Evolutionary conservation across 2,113 vertebrate species (phyloP).

Genomic region (Chlamydotis undulata): DNA sequence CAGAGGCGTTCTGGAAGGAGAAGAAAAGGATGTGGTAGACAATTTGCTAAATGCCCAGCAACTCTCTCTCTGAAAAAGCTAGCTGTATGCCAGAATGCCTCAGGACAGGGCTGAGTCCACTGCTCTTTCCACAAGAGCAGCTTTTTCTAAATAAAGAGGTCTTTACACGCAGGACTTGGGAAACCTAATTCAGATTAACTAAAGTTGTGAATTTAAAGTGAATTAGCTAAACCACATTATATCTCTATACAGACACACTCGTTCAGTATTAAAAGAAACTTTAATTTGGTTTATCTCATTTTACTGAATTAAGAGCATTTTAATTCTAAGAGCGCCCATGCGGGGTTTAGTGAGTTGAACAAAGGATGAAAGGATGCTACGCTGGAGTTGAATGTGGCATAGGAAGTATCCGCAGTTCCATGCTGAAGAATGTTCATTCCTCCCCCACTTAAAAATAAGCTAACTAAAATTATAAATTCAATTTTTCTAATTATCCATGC

Average conservation of each 20-base stretch:
- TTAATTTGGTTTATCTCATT: slow-evolving; percentile 21
- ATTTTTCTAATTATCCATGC: neutral
- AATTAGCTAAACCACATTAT: slow-evolving; percentile 38
- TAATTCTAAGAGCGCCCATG: neutral
- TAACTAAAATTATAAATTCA: neutral
- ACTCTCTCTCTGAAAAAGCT: neutral
- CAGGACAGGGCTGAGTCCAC: slow-evolving; percentile 1
- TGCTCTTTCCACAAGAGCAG: slow-evolving; percentile 29
- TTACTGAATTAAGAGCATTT: slow-evolving; percentile 21
- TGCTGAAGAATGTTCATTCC: neutral
- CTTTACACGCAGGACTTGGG: neutral
- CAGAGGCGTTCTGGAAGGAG: neutral
- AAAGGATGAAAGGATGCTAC: neutral
- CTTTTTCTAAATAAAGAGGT: slow-evolving; percentile 29
- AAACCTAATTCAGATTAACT: slow-evolving; percentile 47
- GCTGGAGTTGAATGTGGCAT: neutral
- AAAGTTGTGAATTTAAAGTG: slow-evolving; percentile 18
- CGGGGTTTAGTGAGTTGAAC: neutral
- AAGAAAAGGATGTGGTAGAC: slow-evolving; percentile 54
- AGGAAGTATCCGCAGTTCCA: neutral
- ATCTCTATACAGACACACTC: neutral
- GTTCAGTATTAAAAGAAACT: slow-evolving; percentile 8
- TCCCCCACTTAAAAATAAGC: neutral
- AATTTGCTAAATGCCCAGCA: slow-evolving; percentile 56
- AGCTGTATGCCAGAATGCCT: neutral